Percentiles rank a stretch among this genome's conserved stretches.
Conservation (phyloP, 2,888 invertebrate genomes). For the Coremacera marginata region DNA sequence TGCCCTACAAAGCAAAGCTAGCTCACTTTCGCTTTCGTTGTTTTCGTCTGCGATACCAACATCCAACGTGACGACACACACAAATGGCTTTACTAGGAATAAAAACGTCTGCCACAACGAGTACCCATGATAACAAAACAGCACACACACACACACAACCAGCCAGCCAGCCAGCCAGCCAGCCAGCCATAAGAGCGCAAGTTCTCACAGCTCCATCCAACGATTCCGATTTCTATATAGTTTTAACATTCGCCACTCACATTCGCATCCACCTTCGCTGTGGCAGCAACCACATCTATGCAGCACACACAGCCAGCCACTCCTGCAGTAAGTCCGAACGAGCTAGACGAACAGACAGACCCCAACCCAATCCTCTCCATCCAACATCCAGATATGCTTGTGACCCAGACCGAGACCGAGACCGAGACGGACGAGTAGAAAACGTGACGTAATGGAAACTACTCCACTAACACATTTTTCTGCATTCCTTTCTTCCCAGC, state of each 20-base stretch:
- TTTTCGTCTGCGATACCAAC: constrained; percentile 22
- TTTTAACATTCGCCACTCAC: constrained; percentile 14
- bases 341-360: constrained; percentile 28
- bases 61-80: constrained; percentile 33
- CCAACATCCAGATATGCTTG: constrained; percentile 38
- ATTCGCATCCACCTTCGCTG: constrained; percentile 30
- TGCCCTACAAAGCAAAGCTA: constrained; percentile 37
- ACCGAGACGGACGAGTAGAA: constrained; percentile 50
- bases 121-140: constrained; percentile 15
- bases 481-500: constrained; percentile 63
- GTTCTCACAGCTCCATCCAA: neutral
- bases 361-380: constrained; percentile 19
- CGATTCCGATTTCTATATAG: constrained; percentile 1
- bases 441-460: constrained; percentile 69
- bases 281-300: constrained; percentile 31
- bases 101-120: constrained; percentile 11
- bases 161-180: no score
- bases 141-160: constrained; percentile 31
- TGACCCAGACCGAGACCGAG: constrained; percentile 54
- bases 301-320: constrained; percentile 2
- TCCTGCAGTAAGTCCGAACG: constrained; percentile 20
- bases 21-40: constrained; percentile 37
- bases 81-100: constrained; percentile 3
- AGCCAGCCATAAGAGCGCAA: constrained; percentile 3
- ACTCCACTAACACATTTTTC: constrained; percentile 70